Base-by-base conservation (phyloP, 2,113 vertebrate species). In the Cricetomys ansorgei region DNA sequence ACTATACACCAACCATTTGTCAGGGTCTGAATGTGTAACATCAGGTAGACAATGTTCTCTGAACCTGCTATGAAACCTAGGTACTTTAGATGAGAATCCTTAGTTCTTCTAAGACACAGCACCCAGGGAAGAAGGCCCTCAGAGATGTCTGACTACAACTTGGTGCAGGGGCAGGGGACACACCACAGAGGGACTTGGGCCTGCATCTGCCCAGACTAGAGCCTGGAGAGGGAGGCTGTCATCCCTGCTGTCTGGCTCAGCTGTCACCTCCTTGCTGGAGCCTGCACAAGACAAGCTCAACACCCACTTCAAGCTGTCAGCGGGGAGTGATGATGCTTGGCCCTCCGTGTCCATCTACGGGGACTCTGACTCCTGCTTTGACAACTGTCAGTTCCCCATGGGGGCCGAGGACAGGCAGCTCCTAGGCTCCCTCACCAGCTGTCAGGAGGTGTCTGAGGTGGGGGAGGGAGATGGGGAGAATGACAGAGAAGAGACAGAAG, bases 301-400 rank as follows among this genome's bases (percentile, higher is more conserved):
- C 10, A 43, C 69, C 62, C 37, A 17, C 83, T 75, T 80, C 75
- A 12, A 70, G 88, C 95, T 97, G 96, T 96, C 91, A 97, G 50
- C 0, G 0, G 76, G 90, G 79, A 93, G 67, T 29, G 79, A 43
- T 0, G 3, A 11, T 9, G 57, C 50, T 48, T 70, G 12, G 84
- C 80, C 92, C 62, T 90, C 64, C 87, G 43, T 0, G 21, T 90
- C 91, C 80, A 3, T 85, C 91, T 59, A 1, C 0, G 0, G 70
- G 45, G 80, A 88, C 64, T 40, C 69, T 9, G 34, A 40, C 65
- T 90, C n/a, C 59, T 0, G 4, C 40, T 88, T 10, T 94, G 94
- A 94, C 65, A 92, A 88, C 57, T 0, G 11, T n/a, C 90, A 45
- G 80, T 50, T 95, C 40, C 70, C 86, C 50, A 0, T 1, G 57